Percentiles rank a stretch among this genome's conserved stretches.
phyloP scores from a whole-genome alignment of 2,113 vertebrate genomes.

The Copsychus sechellarum region DNA sequence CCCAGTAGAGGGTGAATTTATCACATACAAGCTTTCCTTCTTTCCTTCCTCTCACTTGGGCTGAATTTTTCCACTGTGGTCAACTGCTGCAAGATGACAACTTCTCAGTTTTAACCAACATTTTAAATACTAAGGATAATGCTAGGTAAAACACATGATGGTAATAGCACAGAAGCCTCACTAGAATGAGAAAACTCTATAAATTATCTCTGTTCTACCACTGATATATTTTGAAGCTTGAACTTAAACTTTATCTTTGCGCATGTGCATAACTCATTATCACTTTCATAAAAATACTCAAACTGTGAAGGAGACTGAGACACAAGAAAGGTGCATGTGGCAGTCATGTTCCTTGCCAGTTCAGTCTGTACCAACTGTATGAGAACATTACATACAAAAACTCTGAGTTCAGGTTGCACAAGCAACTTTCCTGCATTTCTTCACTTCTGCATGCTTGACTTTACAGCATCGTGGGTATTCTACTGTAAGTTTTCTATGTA shows the following conservation, averaged over 20 bases:
- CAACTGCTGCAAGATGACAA: neutral
- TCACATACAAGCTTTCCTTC: neutral
- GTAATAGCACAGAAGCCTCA: neutral
- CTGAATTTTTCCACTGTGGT: neutral
- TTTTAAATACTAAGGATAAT: neutral
- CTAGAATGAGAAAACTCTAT: neutral
- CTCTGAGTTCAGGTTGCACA: neutral
- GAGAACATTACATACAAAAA: neutral
- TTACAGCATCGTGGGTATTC: neutral
- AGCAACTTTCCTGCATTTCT: neutral
- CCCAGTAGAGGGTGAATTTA: neutral
- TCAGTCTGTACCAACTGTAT: neutral
- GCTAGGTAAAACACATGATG: neutral
- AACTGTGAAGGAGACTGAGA: neutral
- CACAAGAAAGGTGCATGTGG: neutral
- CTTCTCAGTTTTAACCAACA: neutral
- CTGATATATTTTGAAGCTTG: neutral
- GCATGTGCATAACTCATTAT: neutral
- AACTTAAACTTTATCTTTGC: neutral
- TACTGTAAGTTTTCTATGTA: neutral
- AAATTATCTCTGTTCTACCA: neutral
- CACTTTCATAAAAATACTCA: neutral
- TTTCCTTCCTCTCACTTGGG: neutral
- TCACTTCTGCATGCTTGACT: neutral
- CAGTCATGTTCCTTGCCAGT: neutral